Evolutionary conservation across 2,797 vertebrate species (phyloP).

Genomic region (Leptatherina wallacei): DNA sequence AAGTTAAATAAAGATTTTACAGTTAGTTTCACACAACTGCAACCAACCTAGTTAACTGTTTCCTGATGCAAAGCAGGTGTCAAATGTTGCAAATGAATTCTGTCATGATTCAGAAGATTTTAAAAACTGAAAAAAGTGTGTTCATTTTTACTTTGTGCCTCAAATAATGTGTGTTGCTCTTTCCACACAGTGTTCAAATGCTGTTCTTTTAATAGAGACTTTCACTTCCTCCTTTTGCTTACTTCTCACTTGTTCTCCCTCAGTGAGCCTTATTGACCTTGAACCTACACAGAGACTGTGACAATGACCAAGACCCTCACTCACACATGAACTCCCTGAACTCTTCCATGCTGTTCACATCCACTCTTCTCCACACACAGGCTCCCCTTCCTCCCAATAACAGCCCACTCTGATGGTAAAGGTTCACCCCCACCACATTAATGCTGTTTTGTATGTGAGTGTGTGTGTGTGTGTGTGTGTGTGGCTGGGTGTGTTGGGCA

Average conservation of each 20-base stretch:
- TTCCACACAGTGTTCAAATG: background rate
- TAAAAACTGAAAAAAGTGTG: background rate
- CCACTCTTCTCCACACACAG: constrained; percentile 42
- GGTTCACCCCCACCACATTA: constrained; percentile 47
- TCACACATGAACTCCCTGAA: constrained; percentile 71
- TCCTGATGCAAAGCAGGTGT: constrained; percentile 15
- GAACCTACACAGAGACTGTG: constrained; percentile 65
- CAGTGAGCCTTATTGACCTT: constrained; percentile 68
- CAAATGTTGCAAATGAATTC: background rate
- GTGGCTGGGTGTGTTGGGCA: constrained; percentile 16
- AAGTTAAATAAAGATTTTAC: constrained; percentile 6
- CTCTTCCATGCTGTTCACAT: constrained; percentile 57
- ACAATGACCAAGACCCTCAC: constrained; percentile 54
- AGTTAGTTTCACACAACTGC: constrained; percentile 10
- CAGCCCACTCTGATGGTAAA: constrained; percentile 60
- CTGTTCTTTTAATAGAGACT: constrained; percentile 15
- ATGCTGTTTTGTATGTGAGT: constrained; percentile 28
- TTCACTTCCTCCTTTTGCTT: constrained; percentile 12
- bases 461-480: constrained; percentile 15
- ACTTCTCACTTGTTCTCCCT: constrained; percentile 22
- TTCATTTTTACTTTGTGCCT: background rate
- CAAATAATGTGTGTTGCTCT: too few species aligned
- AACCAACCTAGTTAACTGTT: constrained; percentile 2
- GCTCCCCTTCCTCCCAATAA: constrained; percentile 59
- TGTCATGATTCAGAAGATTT: background rate